Evolutionary conservation across 1,140 invertebrate species (phyloP), one percentile per base, ranked within the genome.

Genomic region (Cydia amplana): DNA sequence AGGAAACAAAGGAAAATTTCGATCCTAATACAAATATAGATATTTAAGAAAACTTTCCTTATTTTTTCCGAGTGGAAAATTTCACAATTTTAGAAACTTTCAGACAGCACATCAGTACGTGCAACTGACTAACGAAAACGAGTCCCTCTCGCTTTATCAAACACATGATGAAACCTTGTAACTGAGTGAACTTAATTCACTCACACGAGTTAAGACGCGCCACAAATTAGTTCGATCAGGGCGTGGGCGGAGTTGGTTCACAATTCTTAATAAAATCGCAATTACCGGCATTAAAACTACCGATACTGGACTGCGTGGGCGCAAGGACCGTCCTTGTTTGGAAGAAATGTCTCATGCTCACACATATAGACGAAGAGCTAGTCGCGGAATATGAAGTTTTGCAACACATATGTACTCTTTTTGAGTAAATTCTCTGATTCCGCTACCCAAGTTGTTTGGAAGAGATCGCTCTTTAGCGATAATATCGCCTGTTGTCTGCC

Each of bases 211-310:
- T 70, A 65, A 65, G 64, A 65, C 23, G 65, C 87, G 75, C 84
- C 78, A 80, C 82, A 87, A 43, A 89, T 90, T 89, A 88, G 79
- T 74, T 80, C 76, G 77, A 79, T 84, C 77, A 78, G 72, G 75
- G 84, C 89, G 87, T 89, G 90, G 80, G 86, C 80, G 82, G 77
- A 81, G 73, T 82, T 81, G 85, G 79, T 82, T 72, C 80, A 86
- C 83, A 82, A 82, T 83, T 87, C 88, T 87, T 87, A 91, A 89
- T 91, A 90, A 89, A 87, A 84, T 80, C 78, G 79, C 89, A 92
- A 92, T 92, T 91, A 91, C 85, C 85, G 82, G 83, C 82, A 89
- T 91, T 87, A 89, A 90, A 90, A 89, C 82, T 84, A 82, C 84
- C 89, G 86, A 90, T 88, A 90, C 81, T 74, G 75, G 76, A 78